Evolutionary conservation across 2,113 vertebrate genomes (phyloP).

Genomic region (Pluvianellus socialis): DNA sequence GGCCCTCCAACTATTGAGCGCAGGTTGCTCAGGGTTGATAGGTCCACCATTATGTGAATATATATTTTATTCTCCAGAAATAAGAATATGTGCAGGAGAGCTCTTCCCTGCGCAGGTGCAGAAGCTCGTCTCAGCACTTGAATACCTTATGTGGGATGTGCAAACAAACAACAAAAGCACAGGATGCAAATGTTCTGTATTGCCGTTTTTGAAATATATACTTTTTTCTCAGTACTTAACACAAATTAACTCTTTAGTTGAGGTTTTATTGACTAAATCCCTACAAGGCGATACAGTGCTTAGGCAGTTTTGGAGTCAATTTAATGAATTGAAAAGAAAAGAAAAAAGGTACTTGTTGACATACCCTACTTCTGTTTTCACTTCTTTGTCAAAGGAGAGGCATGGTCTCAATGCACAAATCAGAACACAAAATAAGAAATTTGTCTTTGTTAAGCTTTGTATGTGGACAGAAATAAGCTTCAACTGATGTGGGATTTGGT

Average conservation of each 20-base stretch:
- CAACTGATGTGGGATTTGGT: neutral
- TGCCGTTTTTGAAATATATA: neutral
- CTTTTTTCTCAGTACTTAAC: neutral
- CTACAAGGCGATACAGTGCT: neutral
- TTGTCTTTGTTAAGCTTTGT: conserved; percentile 9
- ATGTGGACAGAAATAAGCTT: neutral
- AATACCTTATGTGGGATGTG: neutral
- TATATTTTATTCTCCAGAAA: neutral
- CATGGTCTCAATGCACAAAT: neutral
- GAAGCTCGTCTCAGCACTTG: neutral
- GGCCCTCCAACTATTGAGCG: neutral
- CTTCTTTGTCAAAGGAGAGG: neutral
- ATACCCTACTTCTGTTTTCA: neutral
- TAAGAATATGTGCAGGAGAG: rapidly evolving
- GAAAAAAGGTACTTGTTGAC: neutral
- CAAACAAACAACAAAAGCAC: neutral
- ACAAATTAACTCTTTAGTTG: neutral
- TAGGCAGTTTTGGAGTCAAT: neutral
- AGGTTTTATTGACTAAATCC: neutral
- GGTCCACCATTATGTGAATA: neutral
- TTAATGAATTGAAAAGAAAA: neutral
- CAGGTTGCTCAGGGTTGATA: neutral
- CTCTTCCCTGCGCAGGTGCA: neutral
- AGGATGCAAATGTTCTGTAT: neutral
- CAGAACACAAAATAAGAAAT: conserved; percentile 14